Evolutionary conservation across 2,888 invertebrate genomes (phyloP), one percentile per base, ranked within the genome.

Genomic region (Blera fallax): DNA sequence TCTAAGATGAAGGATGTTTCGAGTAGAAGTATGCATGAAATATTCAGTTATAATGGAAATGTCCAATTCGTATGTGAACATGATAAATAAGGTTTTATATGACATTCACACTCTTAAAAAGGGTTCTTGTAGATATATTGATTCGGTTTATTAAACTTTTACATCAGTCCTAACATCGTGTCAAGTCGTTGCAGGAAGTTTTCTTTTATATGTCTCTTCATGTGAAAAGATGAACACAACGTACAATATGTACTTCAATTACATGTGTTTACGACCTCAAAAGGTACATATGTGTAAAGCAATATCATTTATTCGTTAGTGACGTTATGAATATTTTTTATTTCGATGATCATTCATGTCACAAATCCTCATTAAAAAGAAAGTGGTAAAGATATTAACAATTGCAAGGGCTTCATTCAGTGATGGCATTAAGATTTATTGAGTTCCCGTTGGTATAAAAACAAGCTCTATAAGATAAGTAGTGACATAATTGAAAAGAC

Each of bases 11-110:
- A 24, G 45, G 14, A 56, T 27, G 11, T 50, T 21, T 27, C 14
- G 40, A 40, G 40, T 40, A 14, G 40, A 40, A 40, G 40, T 14
- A 40, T 65, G 11, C 48, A 58, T 48, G 37, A 67, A 76, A 58
- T 65, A 58, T 65, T 76, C 48, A 37, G 21, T 48, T 43, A 24
- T 18, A 64, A 65, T 64, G 43, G 24, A 65, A 34, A 37, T 65
- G 64, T 76, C 65, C 56, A 52, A 62, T 50, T n/a, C 56, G 43
- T 43, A 40, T 73, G 62, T 18, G 62, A 24, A 21, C n/a, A 73
- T 73, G 43, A 73, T 52, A 37, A 43, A 40, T 7, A 24, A 37
- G 37, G 40, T 74, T 43, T 65, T 52, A 56, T 56, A 40, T 69
- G 69, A 43, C 48, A 37, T 58, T 67, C 34, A 45, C 48, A 37